Conservation (phyloP, 2,797 vertebrate genomes). For the Perdix hodgsoniae region DNA sequence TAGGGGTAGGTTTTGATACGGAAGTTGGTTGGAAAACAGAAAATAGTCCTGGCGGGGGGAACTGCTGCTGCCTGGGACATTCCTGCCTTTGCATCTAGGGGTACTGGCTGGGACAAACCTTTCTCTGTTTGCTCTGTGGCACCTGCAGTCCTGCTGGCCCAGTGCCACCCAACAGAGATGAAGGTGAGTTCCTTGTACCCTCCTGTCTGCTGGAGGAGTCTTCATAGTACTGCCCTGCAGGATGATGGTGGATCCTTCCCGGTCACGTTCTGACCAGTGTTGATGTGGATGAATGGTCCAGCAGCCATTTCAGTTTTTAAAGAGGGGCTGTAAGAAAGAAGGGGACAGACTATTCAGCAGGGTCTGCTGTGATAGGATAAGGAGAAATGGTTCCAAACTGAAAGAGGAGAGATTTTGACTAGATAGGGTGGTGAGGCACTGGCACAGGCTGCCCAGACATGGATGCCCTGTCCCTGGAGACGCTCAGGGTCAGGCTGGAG, state of each 20-base stretch:
- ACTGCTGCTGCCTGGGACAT: neutral
- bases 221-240: neutral
- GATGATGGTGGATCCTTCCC: neutral
- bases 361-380: too few relatives aligned
- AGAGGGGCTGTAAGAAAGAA: too few relatives aligned
- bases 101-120: neutral
- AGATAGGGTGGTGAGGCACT: too few relatives aligned
- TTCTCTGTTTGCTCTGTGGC: neutral
- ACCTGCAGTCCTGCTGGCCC: accelerated
- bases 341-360: too few relatives aligned
- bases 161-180: too few relatives aligned
- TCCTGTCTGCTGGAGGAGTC: neutral
- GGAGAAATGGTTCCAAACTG: too few relatives aligned
- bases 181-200: neutral
- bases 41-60: too few relatives aligned
- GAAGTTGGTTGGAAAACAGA: neutral
- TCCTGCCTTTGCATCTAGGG: neutral
- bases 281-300: neutral
- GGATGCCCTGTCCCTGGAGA: too few relatives aligned
- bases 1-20: neutral
- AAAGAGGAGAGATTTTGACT: too few relatives aligned
- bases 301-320: too few relatives aligned
- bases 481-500: too few relatives aligned
- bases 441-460: too few relatives aligned
- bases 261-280: neutral